Evolutionary conservation across 2,113 vertebrate genomes (phyloP), one percentile per base, ranked within the genome.

Genomic region (Xiphophorus maculatus): DNA sequence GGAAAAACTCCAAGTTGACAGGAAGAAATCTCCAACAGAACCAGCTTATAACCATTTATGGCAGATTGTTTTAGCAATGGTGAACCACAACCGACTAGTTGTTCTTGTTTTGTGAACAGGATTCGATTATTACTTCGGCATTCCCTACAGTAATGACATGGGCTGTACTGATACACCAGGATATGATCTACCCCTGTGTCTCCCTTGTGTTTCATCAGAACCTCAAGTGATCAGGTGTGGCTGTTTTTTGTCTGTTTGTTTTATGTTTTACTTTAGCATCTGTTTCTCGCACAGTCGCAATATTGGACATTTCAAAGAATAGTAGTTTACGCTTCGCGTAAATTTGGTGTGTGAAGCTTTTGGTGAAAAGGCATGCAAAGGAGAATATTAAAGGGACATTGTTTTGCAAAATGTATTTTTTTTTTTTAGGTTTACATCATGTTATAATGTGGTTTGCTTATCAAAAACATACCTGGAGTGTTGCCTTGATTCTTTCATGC

Each of bases 81-180:
- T 15, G 12, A 1, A 5, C 40, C 40, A 42, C 40, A 15, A 42
- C 40, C 1, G 40, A 42, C 40, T 42, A 13, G 10, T 11, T 37
- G 35, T 76, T 0, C 33, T 42, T 81, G 28, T 84, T 48, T 88
- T 60, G 71, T 67, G 44, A n/a, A 15, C 91, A 99, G 98, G 98
- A n/a, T 99, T 99, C 0, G 94, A 97, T 73, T 97, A 96, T 88
- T 99, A 96, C 91, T 93, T 96, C 0, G 98, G 98, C 27, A 95
- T 99, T 71, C 98, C 98, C 1, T 99, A 98, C 83, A 99, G 98
- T 86, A 96, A 98, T 0, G 98, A 99, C 74, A 99, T 99, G 98
- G 98, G 98, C 87, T 99, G 98, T 74, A 97, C 96, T 0, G 98
- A 99, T 63, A 81, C 5, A 25, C 96, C 97, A 0, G 96, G 98